Conservation (phyloP, 2,113 vertebrate species). For the Cynocephalus volans region DNA sequence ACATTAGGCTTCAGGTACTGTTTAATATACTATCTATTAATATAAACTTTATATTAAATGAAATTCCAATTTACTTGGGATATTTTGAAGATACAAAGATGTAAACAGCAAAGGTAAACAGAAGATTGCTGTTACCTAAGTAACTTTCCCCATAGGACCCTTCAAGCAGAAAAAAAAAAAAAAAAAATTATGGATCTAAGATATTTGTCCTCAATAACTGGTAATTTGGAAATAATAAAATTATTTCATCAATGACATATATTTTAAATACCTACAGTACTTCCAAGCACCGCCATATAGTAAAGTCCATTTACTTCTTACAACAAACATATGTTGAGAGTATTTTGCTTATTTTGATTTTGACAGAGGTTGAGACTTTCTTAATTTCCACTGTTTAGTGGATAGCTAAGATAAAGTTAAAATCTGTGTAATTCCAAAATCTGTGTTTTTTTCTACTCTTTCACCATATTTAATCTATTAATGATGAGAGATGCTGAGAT, state of each 20-base stretch:
- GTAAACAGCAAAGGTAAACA: background rate
- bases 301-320: background rate
- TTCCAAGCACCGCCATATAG: background rate
- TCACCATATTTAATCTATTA: background rate
- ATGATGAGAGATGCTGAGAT: background rate
- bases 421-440: background rate
- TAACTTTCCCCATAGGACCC: background rate
- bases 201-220: background rate
- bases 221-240: background rate
- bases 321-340: background rate
- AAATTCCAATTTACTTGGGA: background rate
- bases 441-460: background rate
- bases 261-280: background rate
- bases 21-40: background rate
- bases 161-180: background rate
- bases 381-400: conserved; percentile 1
- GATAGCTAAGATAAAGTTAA: background rate
- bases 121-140: background rate
- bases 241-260: background rate
- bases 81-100: background rate
- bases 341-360: background rate
- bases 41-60: background rate
- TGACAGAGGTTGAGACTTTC: background rate
- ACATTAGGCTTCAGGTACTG: background rate
- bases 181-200: background rate